These are phyloP conservation scores for Ips nitidus DNA, from an alignment of 1,140 invertebrate species.

Conservation along the genomic window DNA sequence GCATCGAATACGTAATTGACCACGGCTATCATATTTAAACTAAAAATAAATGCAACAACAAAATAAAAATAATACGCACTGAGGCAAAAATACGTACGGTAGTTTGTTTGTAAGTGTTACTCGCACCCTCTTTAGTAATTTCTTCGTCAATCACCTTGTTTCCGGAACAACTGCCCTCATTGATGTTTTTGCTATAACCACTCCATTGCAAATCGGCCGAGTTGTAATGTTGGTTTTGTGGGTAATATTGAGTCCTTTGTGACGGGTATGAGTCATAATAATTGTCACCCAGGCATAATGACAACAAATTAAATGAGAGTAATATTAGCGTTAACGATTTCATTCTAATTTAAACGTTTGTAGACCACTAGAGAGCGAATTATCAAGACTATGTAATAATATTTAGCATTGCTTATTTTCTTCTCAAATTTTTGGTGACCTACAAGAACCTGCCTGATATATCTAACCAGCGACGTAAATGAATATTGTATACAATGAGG, in stretches of 20 bases:
- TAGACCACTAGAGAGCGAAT: background rate
- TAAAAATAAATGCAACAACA: slow-evolving; percentile 17
- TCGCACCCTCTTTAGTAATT: slow-evolving; percentile 4
- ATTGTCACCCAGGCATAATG: background rate
- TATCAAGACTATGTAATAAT: background rate
- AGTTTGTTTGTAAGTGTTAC: slow-evolving; percentile 20
- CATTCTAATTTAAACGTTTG: background rate
- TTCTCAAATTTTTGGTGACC: background rate
- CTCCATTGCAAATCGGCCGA: slow-evolving; percentile 18
- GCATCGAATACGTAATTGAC: slow-evolving; percentile 14
- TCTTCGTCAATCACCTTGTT: slow-evolving; percentile 28
- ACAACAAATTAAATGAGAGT: background rate
- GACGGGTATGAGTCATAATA: background rate
- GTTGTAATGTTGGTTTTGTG: background rate
- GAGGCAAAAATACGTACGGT: slow-evolving; percentile 21
- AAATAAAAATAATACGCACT: slow-evolving; percentile 3
- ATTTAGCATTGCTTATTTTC: background rate
- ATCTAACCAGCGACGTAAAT: background rate
- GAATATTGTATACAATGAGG: background rate
- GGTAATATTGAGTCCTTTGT: background rate
- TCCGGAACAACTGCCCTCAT: slow-evolving; percentile 18
- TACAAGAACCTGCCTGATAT: background rate
- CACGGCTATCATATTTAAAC: slow-evolving; percentile 18
- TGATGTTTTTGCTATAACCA: slow-evolving; percentile 16
- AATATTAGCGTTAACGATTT: background rate